phyloP scores from a whole-genome alignment of 2,888 invertebrate species.

The Allophyes oxyacanthae region DNA sequence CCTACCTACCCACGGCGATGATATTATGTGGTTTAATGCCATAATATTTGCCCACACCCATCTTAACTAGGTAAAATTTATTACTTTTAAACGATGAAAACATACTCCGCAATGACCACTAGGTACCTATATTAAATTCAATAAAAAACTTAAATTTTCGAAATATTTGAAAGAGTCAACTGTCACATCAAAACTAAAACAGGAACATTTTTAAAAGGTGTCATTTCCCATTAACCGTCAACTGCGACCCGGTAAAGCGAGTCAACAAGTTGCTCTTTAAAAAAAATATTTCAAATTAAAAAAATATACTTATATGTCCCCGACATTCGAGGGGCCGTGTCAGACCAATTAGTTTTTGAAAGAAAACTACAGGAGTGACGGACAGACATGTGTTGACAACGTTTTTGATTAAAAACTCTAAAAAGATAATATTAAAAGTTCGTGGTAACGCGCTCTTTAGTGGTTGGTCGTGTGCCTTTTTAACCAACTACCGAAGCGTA shows the following conservation, averaged over 20 bases:
- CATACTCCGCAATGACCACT: too few relatives aligned
- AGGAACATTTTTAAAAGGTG: slow-evolving; percentile 64
- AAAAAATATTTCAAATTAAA: slow-evolving; percentile 75
- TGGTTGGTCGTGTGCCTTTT: slow-evolving; percentile 37
- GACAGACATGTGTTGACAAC: slow-evolving; percentile 80
- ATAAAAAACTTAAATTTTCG: slow-evolving; percentile 18
- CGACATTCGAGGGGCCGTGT: slow-evolving; percentile 75
- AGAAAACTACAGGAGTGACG: slow-evolving; percentile 78
- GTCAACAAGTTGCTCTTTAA: slow-evolving; percentile 68
- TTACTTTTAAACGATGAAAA: too few relatives aligned
- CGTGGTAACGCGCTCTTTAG: slow-evolving; percentile 47
- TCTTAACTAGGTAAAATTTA: too few relatives aligned
- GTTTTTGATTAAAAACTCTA: slow-evolving; percentile 72
- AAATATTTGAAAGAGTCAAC: slow-evolving; percentile 34
- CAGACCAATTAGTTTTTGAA: slow-evolving; percentile 87
- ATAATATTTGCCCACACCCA: too few relatives aligned
- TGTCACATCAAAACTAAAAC: slow-evolving; percentile 40
- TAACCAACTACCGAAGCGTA: slow-evolving; percentile 19
- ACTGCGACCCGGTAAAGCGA: slow-evolving; percentile 67
- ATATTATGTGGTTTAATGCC: too few relatives aligned
- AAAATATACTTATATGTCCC: slow-evolving; percentile 69
- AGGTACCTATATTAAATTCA: slow-evolving; percentile 14
- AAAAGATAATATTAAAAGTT: slow-evolving; percentile 64
- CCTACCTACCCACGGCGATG: too few relatives aligned
- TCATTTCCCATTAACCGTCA: slow-evolving; percentile 72